Conservation (phyloP, 1,140 invertebrate genomes). For the Formica selysi region DNA sequence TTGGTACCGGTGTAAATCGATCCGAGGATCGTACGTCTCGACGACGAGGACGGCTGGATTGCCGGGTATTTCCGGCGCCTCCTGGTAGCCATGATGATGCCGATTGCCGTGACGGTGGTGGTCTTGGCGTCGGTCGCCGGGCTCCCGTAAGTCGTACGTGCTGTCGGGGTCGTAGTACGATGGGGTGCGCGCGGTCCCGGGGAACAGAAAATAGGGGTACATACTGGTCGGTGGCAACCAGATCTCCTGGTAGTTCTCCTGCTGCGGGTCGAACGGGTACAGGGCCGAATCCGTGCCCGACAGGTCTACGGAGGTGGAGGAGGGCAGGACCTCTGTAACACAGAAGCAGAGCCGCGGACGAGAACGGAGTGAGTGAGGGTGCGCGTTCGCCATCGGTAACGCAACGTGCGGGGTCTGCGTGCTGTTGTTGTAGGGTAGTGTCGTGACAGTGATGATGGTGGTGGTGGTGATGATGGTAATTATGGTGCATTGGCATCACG, state of each 20-base stretch:
- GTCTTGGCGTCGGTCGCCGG: slow-evolving; percentile 63
- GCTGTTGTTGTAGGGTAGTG: slow-evolving; percentile 61
- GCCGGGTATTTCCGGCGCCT: slow-evolving; percentile 79
- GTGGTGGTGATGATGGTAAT: slow-evolving; percentile 3
- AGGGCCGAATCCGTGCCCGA: slow-evolving; percentile 87
- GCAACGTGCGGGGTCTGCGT: slow-evolving; percentile 70
- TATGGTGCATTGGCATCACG: slow-evolving; percentile 17
- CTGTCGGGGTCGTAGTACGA: slow-evolving; percentile 83
- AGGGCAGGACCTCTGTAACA: slow-evolving; percentile 88
- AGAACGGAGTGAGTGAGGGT: slow-evolving; percentile 81
- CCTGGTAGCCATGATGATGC: slow-evolving; percentile 75
- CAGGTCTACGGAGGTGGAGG: slow-evolving; percentile 86
- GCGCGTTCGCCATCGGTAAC: slow-evolving; percentile 73
- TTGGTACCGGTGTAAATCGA: slow-evolving; percentile 73
- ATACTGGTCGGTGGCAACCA: slow-evolving; percentile 87
- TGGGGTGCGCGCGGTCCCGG: slow-evolving; percentile 84
- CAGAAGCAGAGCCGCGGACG: slow-evolving; percentile 85
- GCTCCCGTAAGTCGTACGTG: slow-evolving; percentile 74
- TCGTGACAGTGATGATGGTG: slow-evolving; percentile 30
- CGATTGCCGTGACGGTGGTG: slow-evolving; percentile 67
- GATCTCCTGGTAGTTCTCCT: slow-evolving; percentile 86
- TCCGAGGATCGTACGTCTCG: slow-evolving; percentile 76
- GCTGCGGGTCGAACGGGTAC: slow-evolving; percentile 86
- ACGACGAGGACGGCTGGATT: slow-evolving; percentile 75
- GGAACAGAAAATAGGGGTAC: slow-evolving; percentile 88